Conservation (phyloP, 2,797 vertebrate genomes). For the Notamacropus eugenii region DNA sequence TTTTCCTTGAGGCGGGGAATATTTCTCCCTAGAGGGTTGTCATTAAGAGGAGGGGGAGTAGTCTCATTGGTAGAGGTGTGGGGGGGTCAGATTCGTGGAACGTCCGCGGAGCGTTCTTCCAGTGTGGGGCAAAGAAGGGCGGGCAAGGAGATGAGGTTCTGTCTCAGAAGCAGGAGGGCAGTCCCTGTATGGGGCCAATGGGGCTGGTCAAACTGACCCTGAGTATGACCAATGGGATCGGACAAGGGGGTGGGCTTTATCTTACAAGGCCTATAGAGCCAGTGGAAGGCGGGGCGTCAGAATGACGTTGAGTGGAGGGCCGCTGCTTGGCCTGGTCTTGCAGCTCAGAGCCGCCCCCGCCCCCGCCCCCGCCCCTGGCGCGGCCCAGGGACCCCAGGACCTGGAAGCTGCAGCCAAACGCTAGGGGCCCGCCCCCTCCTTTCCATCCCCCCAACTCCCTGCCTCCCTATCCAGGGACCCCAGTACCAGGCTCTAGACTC, state of each 20-base stretch:
- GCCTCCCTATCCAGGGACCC: slow-evolving; percentile 67
- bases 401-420: slow-evolving; percentile 53
- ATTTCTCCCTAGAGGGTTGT: neutral
- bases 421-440: slow-evolving; percentile 23
- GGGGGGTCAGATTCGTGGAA: neutral
- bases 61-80: neutral
- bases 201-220: neutral
- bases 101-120: neutral
- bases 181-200: neutral
- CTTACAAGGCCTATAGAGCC: slow-evolving; percentile 48
- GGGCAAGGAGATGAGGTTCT: neutral
- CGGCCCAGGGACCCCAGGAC: slow-evolving; percentile 24
- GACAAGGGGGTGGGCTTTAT: slow-evolving; percentile 62
- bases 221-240: slow-evolving; percentile 56
- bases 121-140: neutral
- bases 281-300: slow-evolving; percentile 52
- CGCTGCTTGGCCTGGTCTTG: slow-evolving; percentile 72
- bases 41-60: neutral
- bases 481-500: neutral
- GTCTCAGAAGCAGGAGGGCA: neutral
- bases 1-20: neutral
- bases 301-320: slow-evolving; percentile 58
- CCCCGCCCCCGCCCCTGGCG: slow-evolving; percentile 66
- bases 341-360: slow-evolving; percentile 68
- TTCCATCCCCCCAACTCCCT: slow-evolving; percentile 73